Evolutionary conservation across 2,797 vertebrate genomes (phyloP).

Genomic region (Lepilemur septentrionalis): DNA sequence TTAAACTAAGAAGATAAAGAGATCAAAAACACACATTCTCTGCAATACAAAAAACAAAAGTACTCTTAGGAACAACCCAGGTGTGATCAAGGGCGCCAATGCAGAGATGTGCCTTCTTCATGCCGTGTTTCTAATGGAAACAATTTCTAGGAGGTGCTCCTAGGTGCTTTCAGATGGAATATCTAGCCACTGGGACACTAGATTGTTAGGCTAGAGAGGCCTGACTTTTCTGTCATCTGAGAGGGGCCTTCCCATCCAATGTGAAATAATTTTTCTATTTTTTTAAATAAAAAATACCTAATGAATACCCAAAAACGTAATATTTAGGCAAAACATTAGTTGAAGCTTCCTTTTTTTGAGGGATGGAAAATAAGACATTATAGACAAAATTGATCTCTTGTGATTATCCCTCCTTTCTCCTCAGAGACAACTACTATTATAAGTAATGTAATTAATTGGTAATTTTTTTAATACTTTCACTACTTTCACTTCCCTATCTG

Average conservation of each 20-base stretch:
- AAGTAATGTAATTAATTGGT: background rate
- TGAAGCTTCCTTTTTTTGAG: background rate
- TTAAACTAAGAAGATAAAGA: background rate
- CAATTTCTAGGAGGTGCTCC: background rate
- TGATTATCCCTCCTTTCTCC: background rate
- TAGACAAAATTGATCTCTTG: background rate
- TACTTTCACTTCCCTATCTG: too few relatives aligned
- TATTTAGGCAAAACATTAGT: background rate
- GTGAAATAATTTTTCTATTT: background rate
- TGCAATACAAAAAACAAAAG: background rate
- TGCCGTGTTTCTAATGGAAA: background rate
- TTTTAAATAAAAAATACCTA: background rate
- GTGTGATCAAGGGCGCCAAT: background rate
- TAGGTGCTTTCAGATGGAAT: background rate
- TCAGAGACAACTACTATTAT: background rate
- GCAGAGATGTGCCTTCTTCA: background rate
- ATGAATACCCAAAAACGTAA: background rate
- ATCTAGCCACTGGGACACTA: fast-evolving
- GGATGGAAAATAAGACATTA: background rate
- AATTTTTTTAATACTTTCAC: background rate
- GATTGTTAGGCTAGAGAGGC: background rate
- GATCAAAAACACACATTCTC: background rate
- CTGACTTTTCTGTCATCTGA: background rate
- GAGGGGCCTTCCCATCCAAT: background rate
- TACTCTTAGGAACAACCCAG: background rate